Percentiles rank a stretch among this genome's conserved stretches.
phyloP scores from a whole-genome alignment of 2,113 vertebrate species.

The Mobula birostris region DNA sequence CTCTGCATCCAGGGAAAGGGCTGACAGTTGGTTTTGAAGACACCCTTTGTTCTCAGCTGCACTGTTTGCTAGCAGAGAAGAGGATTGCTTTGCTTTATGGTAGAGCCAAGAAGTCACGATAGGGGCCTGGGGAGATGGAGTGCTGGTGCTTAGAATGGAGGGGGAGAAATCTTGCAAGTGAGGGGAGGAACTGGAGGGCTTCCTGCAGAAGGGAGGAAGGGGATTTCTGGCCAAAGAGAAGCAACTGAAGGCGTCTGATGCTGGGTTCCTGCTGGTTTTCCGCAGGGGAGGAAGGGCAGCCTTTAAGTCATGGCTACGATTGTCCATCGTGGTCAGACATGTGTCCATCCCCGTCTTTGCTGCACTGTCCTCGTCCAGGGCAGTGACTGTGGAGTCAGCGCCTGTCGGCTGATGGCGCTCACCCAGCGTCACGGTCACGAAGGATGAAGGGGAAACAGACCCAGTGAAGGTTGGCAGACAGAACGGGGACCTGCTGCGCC shows the following conservation, averaged over 20 bases:
- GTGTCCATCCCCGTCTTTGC: slow-evolving; percentile 93
- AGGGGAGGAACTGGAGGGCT: slow-evolving; percentile 42
- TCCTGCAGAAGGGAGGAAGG: slow-evolving; percentile 39
- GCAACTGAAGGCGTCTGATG: slow-evolving; percentile 41
- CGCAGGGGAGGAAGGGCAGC: slow-evolving; percentile 40
- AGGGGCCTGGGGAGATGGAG: slow-evolving; percentile 39
- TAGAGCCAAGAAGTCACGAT: slow-evolving; percentile 40
- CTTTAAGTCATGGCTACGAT: slow-evolving; percentile 48
- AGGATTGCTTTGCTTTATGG: slow-evolving; percentile 34
- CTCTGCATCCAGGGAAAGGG: slow-evolving; percentile 41
- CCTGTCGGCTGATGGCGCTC: slow-evolving; percentile 42
- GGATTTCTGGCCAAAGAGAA: slow-evolving; percentile 47
- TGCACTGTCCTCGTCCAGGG: slow-evolving; percentile 70
- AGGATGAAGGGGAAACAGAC: slow-evolving; percentile 50
- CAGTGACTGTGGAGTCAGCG: slow-evolving; percentile 58
- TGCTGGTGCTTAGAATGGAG: slow-evolving; percentile 31
- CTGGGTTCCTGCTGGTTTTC: slow-evolving; percentile 29
- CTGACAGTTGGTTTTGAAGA: background rate
- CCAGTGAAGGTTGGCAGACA: slow-evolving; percentile 67
- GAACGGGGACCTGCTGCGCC: slow-evolving; percentile 70
- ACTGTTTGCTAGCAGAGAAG: background rate
- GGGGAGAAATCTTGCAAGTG: slow-evolving; percentile 48
- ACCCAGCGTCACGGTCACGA: slow-evolving; percentile 50
- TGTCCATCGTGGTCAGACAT: slow-evolving; percentile 60
- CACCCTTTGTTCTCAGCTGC: background rate